These are phyloP conservation scores for Orthosia incerta DNA, from an alignment of 2,888 invertebrate species.

Conservation along the genomic window DNA sequence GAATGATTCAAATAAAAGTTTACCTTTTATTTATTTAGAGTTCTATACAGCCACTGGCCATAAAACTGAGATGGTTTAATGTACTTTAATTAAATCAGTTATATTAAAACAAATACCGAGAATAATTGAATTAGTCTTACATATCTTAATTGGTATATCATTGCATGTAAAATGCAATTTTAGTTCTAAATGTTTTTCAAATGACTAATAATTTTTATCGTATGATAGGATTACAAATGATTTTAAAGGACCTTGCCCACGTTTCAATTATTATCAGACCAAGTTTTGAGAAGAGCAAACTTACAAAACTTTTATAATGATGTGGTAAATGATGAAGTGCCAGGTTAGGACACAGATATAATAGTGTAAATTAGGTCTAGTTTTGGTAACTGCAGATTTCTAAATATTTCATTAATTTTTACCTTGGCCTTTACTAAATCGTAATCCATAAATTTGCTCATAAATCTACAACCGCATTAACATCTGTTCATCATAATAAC, in stretches of 20 bases:
- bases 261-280: not conserved
- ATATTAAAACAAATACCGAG: not conserved
- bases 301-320: not conserved
- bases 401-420: no score
- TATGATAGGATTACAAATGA: not conserved
- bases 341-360: no score
- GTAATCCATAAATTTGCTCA: not conserved
- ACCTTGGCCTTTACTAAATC: not conserved
- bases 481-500: not conserved
- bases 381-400: no score
- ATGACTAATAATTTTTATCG: not conserved
- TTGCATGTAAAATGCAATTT: not conserved
- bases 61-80: conserved; percentile 3
- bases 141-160: not conserved
- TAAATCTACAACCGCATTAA: not conserved
- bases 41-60: not conserved
- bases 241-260: not conserved
- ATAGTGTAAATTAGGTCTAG: no score
- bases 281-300: not conserved
- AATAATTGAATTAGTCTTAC: conserved; percentile 14
- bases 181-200: not conserved
- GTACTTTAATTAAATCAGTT: not conserved
- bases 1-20: conserved; percentile 19
- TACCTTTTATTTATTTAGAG: conserved; percentile 1
- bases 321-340: no score